Evolutionary conservation across 2,797 vertebrate species (phyloP).

Genomic region (Lepus townsendii): DNA sequence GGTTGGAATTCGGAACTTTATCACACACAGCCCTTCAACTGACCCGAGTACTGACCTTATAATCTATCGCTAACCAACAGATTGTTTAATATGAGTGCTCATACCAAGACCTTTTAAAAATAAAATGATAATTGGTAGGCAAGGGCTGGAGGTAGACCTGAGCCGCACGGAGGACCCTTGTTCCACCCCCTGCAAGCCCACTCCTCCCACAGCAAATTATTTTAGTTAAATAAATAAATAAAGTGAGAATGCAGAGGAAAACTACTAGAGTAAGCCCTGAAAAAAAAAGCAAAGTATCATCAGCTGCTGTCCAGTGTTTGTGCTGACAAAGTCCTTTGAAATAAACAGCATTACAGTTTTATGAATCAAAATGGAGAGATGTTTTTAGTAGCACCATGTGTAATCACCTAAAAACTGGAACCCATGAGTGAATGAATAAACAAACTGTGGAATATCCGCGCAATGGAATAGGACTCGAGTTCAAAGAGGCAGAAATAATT

Average conservation of each 20-base stretch:
- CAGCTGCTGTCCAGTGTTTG: not conserved
- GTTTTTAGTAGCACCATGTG: not conserved
- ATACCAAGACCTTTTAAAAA: not conserved
- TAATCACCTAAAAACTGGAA: not conserved
- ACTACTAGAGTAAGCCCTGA: not conserved
- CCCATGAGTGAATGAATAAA: not conserved
- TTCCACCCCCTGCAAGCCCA: too few relatives aligned
- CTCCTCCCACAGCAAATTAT: too few relatives aligned
- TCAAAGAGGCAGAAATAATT: not conserved
- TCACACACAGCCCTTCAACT: not conserved
- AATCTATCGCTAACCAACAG: not conserved
- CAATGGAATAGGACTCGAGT: not conserved
- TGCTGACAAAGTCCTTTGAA: conserved; percentile 8
- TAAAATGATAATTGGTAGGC: not conserved
- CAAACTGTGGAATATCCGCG: not conserved
- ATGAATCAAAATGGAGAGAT: conserved; percentile 9
- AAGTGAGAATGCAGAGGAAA: not conserved
- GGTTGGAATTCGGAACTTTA: not conserved
- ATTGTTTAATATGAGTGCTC: not conserved
- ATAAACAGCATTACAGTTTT: conserved; percentile 6
- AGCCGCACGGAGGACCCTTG: too few relatives aligned
- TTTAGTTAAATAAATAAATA: too few relatives aligned
- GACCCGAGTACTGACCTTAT: not conserved
- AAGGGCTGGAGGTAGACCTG: too few relatives aligned
- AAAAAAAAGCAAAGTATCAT: not conserved